A percentile compares a stretch with the other conserved stretches of the same genome.
Evolutionary conservation across 2,797 vertebrate species (phyloP).

Genomic region (Intellagama lesueurii): DNA sequence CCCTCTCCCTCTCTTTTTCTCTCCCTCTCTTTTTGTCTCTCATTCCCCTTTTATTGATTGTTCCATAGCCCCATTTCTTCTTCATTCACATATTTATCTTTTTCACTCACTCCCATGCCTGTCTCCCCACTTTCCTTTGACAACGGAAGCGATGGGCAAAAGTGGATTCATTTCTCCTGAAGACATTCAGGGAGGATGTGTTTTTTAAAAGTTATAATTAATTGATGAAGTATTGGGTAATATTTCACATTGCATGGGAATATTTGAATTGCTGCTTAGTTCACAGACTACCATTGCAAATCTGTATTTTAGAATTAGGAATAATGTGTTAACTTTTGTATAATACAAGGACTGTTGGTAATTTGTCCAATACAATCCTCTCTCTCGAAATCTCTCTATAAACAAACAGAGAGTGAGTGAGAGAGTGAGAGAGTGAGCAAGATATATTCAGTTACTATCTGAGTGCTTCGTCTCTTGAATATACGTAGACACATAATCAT

Average conservation of each 20-base stretch:
- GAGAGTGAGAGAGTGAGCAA: too few species aligned
- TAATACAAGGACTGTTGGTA: constrained; percentile 36
- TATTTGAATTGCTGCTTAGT: constrained; percentile 15
- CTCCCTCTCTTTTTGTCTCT: background rate
- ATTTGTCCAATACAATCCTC: background rate
- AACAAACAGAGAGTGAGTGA: too few species aligned
- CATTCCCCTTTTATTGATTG: background rate
- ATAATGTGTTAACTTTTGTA: constrained; percentile 28
- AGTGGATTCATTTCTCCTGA: background rate
- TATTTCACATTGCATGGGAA: constrained; percentile 35
- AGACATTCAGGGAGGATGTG: constrained; percentile 9
- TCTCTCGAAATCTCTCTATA: too few species aligned
- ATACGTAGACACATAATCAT: background rate
- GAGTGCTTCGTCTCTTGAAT: constrained; percentile 17
- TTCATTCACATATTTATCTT: constrained; percentile 30
- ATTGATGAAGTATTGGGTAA: background rate
- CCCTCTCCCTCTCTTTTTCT: background rate
- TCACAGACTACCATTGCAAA: constrained; percentile 10
- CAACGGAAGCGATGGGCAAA: constrained; percentile 12
- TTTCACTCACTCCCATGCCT: background rate
- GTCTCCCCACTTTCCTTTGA: constrained; percentile 30
- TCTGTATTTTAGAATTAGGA: constrained; percentile 47
- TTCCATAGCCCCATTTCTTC: constrained; percentile 13
- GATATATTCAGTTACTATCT: constrained; percentile 12
- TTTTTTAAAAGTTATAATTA: constrained; percentile 14